Conservation (phyloP, 2,113 vertebrate species). For the Thermophis baileyi region DNA sequence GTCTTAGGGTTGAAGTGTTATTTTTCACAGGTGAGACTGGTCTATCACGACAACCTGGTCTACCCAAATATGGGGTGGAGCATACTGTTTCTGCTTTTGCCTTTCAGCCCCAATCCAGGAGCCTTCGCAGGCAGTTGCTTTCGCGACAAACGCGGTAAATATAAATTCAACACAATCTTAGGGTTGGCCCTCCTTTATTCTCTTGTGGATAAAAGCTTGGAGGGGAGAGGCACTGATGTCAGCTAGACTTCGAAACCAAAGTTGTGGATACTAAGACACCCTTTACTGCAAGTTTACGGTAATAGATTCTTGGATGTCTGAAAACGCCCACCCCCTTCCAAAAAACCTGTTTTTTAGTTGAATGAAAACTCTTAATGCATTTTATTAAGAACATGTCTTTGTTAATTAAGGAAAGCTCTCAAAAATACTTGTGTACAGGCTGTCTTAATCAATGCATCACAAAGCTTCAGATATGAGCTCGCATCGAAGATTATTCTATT, state of each 20-base stretch:
- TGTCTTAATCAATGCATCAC: rapidly evolving
- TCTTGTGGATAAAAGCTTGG: background rate
- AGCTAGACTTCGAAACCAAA: background rate
- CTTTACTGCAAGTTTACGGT: background rate
- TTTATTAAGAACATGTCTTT: background rate
- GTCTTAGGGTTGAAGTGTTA: too few relatives aligned
- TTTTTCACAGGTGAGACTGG: too few relatives aligned
- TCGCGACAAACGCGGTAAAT: too few relatives aligned
- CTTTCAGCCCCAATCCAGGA: too few relatives aligned
- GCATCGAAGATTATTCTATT: background rate
- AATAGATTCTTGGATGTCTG: background rate
- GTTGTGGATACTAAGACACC: background rate
- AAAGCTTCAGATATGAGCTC: background rate
- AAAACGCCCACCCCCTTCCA: background rate
- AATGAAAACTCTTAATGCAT: background rate
- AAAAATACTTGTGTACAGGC: background rate
- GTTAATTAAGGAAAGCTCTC: background rate
- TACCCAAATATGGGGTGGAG: too few relatives aligned
- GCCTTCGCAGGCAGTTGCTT: too few relatives aligned
- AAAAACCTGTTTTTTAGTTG: background rate
- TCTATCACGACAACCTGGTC: too few relatives aligned
- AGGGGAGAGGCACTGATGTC: background rate
- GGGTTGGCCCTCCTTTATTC: background rate
- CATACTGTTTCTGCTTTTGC: too few relatives aligned
- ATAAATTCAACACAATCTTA: background rate